Evolutionary conservation across 2,113 vertebrate species (phyloP).

Genomic region (Puffinus mauretanicus): DNA sequence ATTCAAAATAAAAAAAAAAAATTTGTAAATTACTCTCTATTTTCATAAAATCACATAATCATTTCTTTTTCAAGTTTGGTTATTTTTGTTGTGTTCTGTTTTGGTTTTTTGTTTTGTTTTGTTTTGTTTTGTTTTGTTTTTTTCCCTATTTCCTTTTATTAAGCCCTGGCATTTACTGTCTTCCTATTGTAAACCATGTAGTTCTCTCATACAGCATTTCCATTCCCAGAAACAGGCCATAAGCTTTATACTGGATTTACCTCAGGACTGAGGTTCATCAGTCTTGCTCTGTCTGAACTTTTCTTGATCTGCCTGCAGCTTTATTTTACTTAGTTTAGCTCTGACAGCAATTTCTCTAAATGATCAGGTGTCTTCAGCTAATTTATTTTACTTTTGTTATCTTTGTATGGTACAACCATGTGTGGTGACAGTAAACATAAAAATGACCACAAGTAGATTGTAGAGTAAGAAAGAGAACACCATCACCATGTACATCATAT

Average conservation of each 20-base stretch:
- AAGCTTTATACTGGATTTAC: neutral
- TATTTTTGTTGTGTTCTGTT: neutral
- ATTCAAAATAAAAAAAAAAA: neutral
- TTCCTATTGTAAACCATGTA: neutral
- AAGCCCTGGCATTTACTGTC: neutral
- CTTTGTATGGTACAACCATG: neutral
- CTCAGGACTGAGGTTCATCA: neutral
- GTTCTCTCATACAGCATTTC: neutral
- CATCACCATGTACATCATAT: neutral
- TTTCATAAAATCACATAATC: neutral
- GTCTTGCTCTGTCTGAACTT: neutral
- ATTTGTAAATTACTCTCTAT: neutral
- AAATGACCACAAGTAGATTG: neutral
- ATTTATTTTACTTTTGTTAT: neutral
- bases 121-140: neutral
- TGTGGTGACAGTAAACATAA: neutral
- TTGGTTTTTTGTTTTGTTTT: neutral
- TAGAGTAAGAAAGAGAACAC: neutral
- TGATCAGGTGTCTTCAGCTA: neutral
- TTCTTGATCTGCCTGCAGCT: neutral
- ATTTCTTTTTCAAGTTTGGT: neutral
- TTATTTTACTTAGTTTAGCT: neutral
- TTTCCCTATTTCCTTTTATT: neutral
- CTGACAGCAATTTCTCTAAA: neutral
- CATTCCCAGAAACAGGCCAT: neutral